These are phyloP conservation scores for Latrodectus elegans DNA, from an alignment of 2,888 invertebrate species.

Conservation along the genomic window DNA sequence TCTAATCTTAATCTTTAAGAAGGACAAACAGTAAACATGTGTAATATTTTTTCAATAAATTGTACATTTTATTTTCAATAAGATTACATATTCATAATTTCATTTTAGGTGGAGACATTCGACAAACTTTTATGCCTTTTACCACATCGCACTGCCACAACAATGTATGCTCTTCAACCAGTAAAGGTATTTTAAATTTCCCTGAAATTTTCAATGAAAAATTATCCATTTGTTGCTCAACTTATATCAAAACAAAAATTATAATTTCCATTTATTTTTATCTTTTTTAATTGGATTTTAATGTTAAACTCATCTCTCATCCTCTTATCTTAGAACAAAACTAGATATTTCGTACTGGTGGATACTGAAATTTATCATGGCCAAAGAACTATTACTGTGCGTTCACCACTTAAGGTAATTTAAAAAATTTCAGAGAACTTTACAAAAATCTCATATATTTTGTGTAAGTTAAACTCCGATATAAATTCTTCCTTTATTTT, in stretches of 20 bases:
- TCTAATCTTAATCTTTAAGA: too few relatives aligned
- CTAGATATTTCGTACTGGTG: conserved; percentile 82
- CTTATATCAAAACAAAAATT: too few relatives aligned
- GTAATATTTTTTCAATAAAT: too few relatives aligned
- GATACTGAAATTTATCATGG: conserved; percentile 81
- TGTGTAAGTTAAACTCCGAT: too few relatives aligned
- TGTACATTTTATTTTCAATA: too few relatives aligned
- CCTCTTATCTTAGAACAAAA: conserved; percentile 76
- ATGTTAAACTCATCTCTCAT: background rate
- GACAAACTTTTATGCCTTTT: conserved; percentile 74
- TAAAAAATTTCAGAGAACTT: background rate
- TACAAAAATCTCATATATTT: too few relatives aligned
- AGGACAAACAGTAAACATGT: too few relatives aligned
- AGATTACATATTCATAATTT: background rate
- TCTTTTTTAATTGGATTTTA: background rate
- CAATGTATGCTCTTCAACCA: conserved; percentile 74
- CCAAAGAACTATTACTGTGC: conserved; percentile 80
- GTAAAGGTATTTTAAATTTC: conserved; percentile 72
- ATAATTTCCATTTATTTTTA: background rate
- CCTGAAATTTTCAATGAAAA: background rate
- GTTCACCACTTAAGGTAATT: conserved; percentile 84
- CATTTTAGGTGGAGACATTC: conserved; percentile 74
- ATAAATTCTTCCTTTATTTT: background rate
- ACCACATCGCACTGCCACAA: conserved; percentile 73
- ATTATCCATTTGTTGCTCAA: background rate